Evolutionary conservation across 1,140 invertebrate species (phyloP), one percentile per base, ranked within the genome.

Genomic region (Drosophila albomicans): DNA sequence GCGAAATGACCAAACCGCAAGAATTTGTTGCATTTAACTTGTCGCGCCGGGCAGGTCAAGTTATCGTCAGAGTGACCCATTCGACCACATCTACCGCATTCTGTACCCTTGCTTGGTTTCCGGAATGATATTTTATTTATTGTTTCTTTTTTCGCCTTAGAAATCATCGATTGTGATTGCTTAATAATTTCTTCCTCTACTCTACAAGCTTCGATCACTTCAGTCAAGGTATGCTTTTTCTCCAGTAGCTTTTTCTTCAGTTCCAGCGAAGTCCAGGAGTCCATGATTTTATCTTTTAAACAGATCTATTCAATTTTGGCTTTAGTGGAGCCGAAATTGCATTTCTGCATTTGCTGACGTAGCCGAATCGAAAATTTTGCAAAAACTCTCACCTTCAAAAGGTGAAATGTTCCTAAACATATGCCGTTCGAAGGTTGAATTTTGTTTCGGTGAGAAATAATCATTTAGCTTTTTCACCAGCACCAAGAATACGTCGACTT

Each of bases 371-470:
- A 30, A 63, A 62, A 74, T 68, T 61, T 58, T 8, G 32, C 43
- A n/a, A 48, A 75, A 75, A 15, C 28, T 62, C 57, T 49, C 52
- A 35, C 59, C 66, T 69, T 69, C 45, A 32, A 51, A 69, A 35
- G 64, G 59, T 25, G 59, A 58, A 41, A 75, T 32, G 11, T 25
- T 68, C 11, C 59, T 49, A 59, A 75, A 69, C 20, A 69, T 16
- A 35, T 75, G 72, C 35, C 72, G 32, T 15, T 75, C 65, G 15
- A 75, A 75, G n/a, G 64, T 63, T 25, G 51, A 68, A 8, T 75
- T 75, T 48, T 57, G 41, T 62, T 62, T 63, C 16, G 58, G 52
- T 2, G 63, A 65, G 16, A 75, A 69, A 49, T 75, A 63, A 38
- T 35, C 30, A 30, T 68, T 68, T 32, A 68, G 43, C 32, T 68